Evolutionary conservation across 2,888 invertebrate species (phyloP), one percentile per base, ranked within the genome.

Genomic region (Laspeyria flexula): DNA sequence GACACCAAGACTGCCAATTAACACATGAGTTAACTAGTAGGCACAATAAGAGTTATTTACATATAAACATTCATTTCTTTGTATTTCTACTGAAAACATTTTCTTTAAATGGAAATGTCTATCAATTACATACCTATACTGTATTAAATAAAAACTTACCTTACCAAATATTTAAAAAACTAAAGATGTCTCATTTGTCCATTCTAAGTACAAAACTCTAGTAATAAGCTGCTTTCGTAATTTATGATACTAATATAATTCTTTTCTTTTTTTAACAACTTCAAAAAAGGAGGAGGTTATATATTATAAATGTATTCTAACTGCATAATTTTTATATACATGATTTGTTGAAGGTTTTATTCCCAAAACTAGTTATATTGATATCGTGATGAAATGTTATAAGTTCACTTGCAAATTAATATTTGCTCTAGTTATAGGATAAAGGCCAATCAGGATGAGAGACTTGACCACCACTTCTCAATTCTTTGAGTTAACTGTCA

Each of bases 1-100:
- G 65, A 64, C 49, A 64, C 55, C 12, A 51, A 68, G 56, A 63
- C 63, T 65, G 54, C 60, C 0, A 11, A 62, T 33, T 42, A 71
- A 60, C 48, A 71, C 38, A n/a, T 65, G 65, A 40, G 42, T 9
- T 46, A 56, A 41, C n/a, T n/a, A 23, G 35, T 38, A 48, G 18
- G 42, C 35, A 45, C 35, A 43, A 34, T 37, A 10, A 43, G 59
- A 45, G 48, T 58, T 48, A 65, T 55, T 16, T 42, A 21, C 18
- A 42, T 1, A 1, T 25, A 1, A 39, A 9, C 1, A 37, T n/a
- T n/a, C n/a, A n/a, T n/a, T 23, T 29, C 4, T 27, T 41, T 30
- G n/a, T 18, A n/a, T 21, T 41, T 27, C 5, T 18, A 5, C 18
- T 18, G 2, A 18, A 18, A 18, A 18, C 18, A 18, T 5, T 18